These are phyloP conservation scores for Punctoribates punctum DNA, from an alignment of 2,888 invertebrate species.

Conservation along the genomic window DNA sequence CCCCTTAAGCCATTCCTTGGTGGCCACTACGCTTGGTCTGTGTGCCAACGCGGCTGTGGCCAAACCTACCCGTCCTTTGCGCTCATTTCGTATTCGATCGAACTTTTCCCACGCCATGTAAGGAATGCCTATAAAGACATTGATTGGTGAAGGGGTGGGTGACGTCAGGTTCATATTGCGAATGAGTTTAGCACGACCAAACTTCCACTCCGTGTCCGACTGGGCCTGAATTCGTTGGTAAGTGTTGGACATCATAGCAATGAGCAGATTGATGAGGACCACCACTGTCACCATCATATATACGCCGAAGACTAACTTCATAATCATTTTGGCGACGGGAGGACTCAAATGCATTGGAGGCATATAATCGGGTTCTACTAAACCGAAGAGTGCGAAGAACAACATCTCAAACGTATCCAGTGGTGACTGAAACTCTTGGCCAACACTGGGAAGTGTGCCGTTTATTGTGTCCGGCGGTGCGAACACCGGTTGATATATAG, in stretches of 20 bases:
- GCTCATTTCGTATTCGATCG: constrained; percentile 32
- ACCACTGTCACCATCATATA: constrained; percentile 98
- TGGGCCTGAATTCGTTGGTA: constrained; percentile 99
- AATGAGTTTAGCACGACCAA: constrained; percentile 94
- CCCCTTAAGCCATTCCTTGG: constrained; percentile 43
- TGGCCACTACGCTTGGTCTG: constrained; percentile 41
- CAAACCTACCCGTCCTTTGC: constrained; percentile 37
- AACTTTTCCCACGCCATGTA: constrained; percentile 41
- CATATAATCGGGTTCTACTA: constrained; percentile 64
- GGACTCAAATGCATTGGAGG: constrained; percentile 58
- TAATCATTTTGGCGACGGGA: constrained; percentile 53
- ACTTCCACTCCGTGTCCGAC: constrained; percentile 99
- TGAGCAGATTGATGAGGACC: constrained; percentile 96
- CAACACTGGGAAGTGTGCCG: constrained; percentile 46
- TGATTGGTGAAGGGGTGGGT: constrained; percentile 95
- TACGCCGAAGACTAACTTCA: constrained; percentile 77
- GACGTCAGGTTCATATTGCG: constrained; percentile 96
- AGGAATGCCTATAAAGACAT: constrained; percentile 64
- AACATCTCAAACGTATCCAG: constrained; percentile 92
- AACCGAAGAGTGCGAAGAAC: constrained; percentile 96
- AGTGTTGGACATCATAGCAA: constrained; percentile 99
- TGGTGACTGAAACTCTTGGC: constrained; percentile 66
- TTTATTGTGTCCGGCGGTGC: constrained; percentile 49
- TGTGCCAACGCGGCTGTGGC: constrained; percentile 44
- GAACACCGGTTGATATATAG: constrained; percentile 79